Evolutionary conservation across 2,888 invertebrate genomes (phyloP), one percentile per base, ranked within the genome.

Genomic region (Willowsia nigromaculata): DNA sequence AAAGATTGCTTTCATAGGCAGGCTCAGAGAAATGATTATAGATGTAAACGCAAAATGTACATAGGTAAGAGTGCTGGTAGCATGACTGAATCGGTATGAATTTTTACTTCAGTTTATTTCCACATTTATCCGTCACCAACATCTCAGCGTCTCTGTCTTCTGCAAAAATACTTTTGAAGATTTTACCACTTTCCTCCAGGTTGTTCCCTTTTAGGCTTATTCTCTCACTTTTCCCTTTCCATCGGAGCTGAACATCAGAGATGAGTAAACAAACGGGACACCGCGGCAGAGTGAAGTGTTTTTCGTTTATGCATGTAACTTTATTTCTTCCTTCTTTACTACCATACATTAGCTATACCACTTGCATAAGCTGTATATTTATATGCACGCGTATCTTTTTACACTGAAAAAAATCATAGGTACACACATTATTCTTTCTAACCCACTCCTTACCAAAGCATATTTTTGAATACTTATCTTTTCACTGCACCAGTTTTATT

Each of bases 101-200:
- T 80, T 59, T 40, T 80, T 40, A 80, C 59, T 80, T 59, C 59
- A 30, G 59, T 59, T 80, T 80, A 80, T 27, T 25, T 37, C 22
- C 25, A 56, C 80, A 59, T 80, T 59, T 80, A 25, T 15, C 56
- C 59, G 33, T 62, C 43, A 13, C 71, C 11, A 33, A 62, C 11
- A 30, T 50, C 30, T 27, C 76, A 50, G n/a, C n/a, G n/a, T n/a
- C n/a, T n/a, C n/a, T n/a, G n/a, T n/a, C n/a, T n/a, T n/a, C n/a
- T n/a, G n/a, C n/a, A n/a, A n/a, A n/a, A n/a, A n/a, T n/a, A n/a
- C n/a, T n/a, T n/a, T n/a, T n/a, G n/a, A n/a, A n/a, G n/a, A n/a
- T n/a, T n/a, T n/a, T 50, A 13, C 47, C 25, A 74, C 15, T 74
- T 30, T 50, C 30, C 15, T 50, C 22, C 40, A 59, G 59, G 18